These are phyloP conservation scores for Saimiri boliviensis DNA, from an alignment of 2,113 vertebrate genomes.

Conservation along the genomic window DNA sequence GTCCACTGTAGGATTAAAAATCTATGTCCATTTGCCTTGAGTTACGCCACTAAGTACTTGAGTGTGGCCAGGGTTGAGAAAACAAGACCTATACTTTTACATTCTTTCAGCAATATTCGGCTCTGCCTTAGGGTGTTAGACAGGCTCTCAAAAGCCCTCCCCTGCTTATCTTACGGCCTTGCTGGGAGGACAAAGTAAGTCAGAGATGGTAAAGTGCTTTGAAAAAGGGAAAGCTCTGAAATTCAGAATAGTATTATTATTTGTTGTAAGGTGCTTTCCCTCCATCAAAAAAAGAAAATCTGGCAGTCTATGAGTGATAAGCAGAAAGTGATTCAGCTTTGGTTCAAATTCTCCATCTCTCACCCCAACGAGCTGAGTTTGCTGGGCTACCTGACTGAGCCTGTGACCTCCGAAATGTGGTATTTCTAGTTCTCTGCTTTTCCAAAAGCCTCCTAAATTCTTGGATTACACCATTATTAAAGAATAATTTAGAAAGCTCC, in stretches of 20 bases:
- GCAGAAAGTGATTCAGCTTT: conserved; percentile 75
- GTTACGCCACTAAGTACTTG: fast-evolving
- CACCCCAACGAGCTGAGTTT: not conserved
- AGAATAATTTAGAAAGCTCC: not conserved
- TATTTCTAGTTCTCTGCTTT: not conserved
- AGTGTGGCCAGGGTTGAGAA: not conserved
- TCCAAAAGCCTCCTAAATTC: not conserved
- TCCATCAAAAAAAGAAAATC: conserved; percentile 57
- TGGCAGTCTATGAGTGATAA: conserved; percentile 64
- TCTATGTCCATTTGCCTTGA: no score
- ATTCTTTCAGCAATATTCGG: not conserved
- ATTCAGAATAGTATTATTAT: conserved; percentile 78
- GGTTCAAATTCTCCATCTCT: conserved; percentile 40
- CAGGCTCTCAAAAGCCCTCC: not conserved
- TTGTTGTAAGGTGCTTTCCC: conserved; percentile 78
- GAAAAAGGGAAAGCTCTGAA: conserved; percentile 78
- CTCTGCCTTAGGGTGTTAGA: not conserved
- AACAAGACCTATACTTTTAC: not conserved
- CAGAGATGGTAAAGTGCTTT: conserved; percentile 36
- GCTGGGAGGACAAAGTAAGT: conserved; percentile 42
- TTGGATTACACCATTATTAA: not conserved
- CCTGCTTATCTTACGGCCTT: not conserved
- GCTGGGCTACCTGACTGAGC: not conserved
- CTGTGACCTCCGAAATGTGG: not conserved
- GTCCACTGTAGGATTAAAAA: fast-evolving